Evolutionary conservation across 1,140 invertebrate genomes (phyloP), one percentile per base, ranked within the genome.

Genomic region (Tribolium madens): DNA sequence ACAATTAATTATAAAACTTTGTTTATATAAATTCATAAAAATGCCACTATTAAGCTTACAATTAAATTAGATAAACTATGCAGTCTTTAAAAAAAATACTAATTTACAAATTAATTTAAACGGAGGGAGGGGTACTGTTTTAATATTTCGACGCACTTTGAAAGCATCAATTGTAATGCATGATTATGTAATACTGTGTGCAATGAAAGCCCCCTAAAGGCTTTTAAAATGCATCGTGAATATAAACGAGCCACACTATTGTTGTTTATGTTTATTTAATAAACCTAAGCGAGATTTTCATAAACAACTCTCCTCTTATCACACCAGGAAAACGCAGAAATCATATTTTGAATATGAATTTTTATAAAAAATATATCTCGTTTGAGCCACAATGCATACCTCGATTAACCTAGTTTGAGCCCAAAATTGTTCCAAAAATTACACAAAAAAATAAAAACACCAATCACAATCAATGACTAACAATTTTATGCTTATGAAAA

Each of bases 21-120:
- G 26, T 26, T 64, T 64, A 64, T n/a, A n/a, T 33, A 64, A 64
- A 64, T 75, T 48, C 15, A 48, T 71, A 53, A 72, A 76, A 76
- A 76, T 60, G 75, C 75, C 64, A 71, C 68, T 76, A 71, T 33
- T 52, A 76, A 71, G 64, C 68, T 52, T 73, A 76, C 53, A 70
- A 21, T 76, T 42, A 53, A 50, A 52, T 73, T 53, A 71, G 53
- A 76, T 76, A 76, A 52, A 48, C 75, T 76, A 76, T 46, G 64
- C 75, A 76, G 75, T 76, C 75, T 76, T 76, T 64, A 52, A 76
- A 74, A 60, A 52, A 57, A 68, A 71, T 17, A 46, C n/a, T 53
- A 57, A 76, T 68, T 7, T 57, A 53, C 50, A 71, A 53, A 72
- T 53, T 17, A 64, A 64, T 36, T 57, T 12, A 71, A 47, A 33